Evolutionary conservation across 2,797 vertebrate genomes (phyloP).

Genomic region (Petrocephalus sullivani): DNA sequence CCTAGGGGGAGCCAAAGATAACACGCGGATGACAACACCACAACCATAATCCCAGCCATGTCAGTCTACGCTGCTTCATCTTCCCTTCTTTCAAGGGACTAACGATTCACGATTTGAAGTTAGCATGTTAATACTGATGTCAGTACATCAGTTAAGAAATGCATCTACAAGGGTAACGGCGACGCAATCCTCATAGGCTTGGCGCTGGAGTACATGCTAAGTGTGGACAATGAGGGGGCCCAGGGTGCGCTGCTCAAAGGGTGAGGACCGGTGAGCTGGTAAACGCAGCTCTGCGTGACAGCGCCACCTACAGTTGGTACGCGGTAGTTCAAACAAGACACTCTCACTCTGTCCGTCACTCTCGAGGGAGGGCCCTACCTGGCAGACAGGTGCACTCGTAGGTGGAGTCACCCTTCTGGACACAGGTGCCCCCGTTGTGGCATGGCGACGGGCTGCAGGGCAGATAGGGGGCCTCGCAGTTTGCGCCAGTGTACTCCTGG

Average conservation of each 20-base stretch:
- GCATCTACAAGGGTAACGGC: background rate
- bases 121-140: background rate
- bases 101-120: background rate
- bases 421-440: slow-evolving; percentile 87
- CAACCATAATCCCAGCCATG: background rate
- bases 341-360: background rate
- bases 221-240: background rate
- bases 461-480: slow-evolving; percentile 81
- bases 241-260: background rate
- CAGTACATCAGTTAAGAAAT: background rate
- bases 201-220: background rate
- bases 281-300: background rate
- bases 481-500: slow-evolving; percentile 69
- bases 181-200: background rate
- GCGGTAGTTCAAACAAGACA: background rate
- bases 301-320: background rate
- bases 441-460: slow-evolving; percentile 94
- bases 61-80: background rate
- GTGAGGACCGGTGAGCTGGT: background rate
- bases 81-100: background rate
- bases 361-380: slow-evolving; percentile 59
- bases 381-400: slow-evolving; percentile 85
- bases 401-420: slow-evolving; percentile 79
- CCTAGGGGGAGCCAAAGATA: slow-evolving; percentile 53
- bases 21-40: no score